A percentile compares a stretch with the other conserved stretches of the same genome.
Conservation (phyloP, 30 jellyfish, hydroid and myxozoan genomes). For the Nemopilema nomurai region DNA sequence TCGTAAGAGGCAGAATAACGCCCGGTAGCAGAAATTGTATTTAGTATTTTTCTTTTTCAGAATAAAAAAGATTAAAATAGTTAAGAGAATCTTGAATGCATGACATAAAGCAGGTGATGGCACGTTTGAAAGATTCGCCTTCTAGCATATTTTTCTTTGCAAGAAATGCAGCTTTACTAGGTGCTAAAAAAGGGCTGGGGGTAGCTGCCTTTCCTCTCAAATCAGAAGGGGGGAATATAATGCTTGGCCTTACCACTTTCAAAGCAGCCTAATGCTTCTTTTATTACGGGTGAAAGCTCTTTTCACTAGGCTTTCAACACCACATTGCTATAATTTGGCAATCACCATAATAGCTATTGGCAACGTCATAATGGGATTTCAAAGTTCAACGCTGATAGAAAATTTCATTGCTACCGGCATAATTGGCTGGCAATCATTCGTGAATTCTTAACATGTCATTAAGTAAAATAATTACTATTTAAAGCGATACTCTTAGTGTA, state of each 20-base stretch:
- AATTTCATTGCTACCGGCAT: not conserved
- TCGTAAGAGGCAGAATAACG: no score
- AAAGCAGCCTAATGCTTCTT: not conserved
- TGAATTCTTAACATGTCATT: not conserved
- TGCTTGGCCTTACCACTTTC: not conserved
- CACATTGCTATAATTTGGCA: no score
- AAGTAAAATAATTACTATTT: not conserved
- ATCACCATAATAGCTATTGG: no score
- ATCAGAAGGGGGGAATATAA: not conserved
- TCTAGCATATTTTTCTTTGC: no score
- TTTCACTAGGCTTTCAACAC: not conserved
- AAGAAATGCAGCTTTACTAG: not conserved
- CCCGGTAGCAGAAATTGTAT: no score
- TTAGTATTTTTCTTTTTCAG: no score
- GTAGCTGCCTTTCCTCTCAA: no score
- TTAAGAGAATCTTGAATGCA: no score
- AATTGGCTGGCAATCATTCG: not conserved
- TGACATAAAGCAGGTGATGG: no score
- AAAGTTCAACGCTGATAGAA: not conserved
- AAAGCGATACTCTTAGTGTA: not conserved
- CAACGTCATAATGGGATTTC: not conserved
- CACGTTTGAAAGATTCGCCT: no score
- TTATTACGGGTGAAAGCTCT: not conserved
- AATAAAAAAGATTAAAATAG: no score
- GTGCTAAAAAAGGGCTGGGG: not conserved